Conservation (phyloP, 2,797 vertebrate species). For the Enteromius mattozi region DNA sequence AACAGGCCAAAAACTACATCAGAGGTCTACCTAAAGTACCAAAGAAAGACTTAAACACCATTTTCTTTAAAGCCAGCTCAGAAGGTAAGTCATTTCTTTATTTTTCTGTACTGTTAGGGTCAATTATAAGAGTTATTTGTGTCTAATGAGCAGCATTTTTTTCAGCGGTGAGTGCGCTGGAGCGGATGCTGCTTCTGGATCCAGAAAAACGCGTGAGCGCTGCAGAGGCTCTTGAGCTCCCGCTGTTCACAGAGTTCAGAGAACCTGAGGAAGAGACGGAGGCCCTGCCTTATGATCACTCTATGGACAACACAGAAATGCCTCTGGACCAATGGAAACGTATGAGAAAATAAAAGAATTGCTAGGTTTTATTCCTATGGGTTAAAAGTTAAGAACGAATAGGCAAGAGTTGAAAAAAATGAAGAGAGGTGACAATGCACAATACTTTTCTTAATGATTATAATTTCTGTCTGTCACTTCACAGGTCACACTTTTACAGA, state of each 20-base stretch:
- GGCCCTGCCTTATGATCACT: conserved; percentile 90
- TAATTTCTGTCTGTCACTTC: conserved; percentile 36
- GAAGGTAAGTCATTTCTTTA: conserved; percentile 76
- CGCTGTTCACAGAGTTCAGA: conserved; percentile 87
- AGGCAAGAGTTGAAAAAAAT: not conserved
- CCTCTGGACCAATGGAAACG: conserved; percentile 92
- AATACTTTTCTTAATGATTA: not conserved
- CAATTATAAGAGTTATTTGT: not conserved
- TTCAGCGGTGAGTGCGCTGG: conserved; percentile 88
- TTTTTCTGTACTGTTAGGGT: not conserved
- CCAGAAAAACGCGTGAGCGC: conserved; percentile 88
- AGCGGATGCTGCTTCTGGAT: conserved; percentile 93
- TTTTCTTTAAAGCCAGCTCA: conserved; percentile 85
- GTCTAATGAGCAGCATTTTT: not conserved
- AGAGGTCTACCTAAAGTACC: conserved; percentile 87
- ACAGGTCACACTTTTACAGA: conserved; percentile 95
- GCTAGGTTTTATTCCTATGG: not conserved
- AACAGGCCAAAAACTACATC: conserved; percentile 92
- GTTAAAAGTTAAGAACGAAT: not conserved
- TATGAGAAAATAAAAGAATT: conserved; percentile 62
- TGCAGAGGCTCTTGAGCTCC: conserved; percentile 84
- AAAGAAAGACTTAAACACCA: conserved; percentile 90
- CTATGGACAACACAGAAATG: conserved; percentile 88
- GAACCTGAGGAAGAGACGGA: conserved; percentile 89
- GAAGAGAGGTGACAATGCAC: not conserved